These are phyloP conservation scores for Orchesellides sinensis DNA, from an alignment of 2,888 invertebrate species.

Conservation along the genomic window DNA sequence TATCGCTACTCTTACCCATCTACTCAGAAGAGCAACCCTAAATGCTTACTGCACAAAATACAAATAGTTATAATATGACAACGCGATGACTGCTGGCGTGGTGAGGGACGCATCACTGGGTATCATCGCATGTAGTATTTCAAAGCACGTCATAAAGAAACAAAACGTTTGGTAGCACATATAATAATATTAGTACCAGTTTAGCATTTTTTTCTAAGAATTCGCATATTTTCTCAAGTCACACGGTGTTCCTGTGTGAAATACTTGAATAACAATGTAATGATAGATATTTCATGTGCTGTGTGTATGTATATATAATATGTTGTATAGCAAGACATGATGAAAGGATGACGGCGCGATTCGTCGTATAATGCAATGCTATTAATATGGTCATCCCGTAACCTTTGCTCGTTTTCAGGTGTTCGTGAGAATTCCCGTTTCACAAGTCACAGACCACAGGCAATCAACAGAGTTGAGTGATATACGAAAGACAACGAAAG, in stretches of 20 bases:
- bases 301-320: not conserved
- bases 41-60: not conserved
- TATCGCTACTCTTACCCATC: too few species aligned
- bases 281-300: not conserved
- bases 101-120: not conserved
- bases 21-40: too few species aligned
- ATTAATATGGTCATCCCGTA: not conserved
- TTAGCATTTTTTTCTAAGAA: slow-evolving; percentile 10
- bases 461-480: slow-evolving; percentile 32
- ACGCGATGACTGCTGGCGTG: not conserved
- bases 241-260: slow-evolving; percentile 10
- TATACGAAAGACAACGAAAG: slow-evolving; percentile 18
- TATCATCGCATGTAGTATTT: not conserved
- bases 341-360: too few species aligned
- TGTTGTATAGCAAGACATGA: not conserved
- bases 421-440: slow-evolving; percentile 54
- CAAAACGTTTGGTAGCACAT: not conserved
- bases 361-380: not conserved
- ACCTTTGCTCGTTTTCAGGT: not conserved
- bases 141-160: not conserved
- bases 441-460: slow-evolving; percentile 55
- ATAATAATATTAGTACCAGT: not conserved
- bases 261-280: not conserved
- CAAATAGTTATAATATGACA: not conserved
- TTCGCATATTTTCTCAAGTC: slow-evolving; percentile 5